phyloP scores from a whole-genome alignment of 2,888 invertebrate species.

The Zootermopsis nevadensis region DNA sequence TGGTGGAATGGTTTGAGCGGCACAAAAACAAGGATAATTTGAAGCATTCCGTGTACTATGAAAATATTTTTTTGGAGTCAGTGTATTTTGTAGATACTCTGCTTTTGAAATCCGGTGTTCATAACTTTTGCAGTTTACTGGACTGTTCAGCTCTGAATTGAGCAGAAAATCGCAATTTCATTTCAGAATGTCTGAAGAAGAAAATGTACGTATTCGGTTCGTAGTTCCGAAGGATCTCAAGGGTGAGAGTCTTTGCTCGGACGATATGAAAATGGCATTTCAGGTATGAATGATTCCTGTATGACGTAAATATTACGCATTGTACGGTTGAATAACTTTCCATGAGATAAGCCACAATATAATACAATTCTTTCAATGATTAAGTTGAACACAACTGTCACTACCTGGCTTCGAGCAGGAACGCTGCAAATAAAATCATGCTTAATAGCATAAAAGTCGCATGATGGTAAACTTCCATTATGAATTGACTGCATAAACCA shows the following conservation, averaged over 20 bases:
- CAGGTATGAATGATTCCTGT: conserved; percentile 62
- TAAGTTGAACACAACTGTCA: no score
- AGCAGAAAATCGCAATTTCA: neutral
- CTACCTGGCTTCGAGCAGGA: no score
- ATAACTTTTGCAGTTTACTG: neutral
- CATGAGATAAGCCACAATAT: no score
- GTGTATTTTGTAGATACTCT: neutral
- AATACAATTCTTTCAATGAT: no score
- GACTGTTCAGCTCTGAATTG: neutral
- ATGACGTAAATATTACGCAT: neutral
- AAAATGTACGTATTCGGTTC: conserved; percentile 48
- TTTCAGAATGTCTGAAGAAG: neutral
- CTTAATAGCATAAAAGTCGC: no score
- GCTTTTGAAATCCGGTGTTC: neutral
- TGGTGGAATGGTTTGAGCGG: neutral
- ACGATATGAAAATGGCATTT: conserved; percentile 72
- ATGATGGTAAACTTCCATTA: no score
- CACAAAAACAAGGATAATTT: neutral
- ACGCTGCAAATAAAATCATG: no score
- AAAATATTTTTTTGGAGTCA: neutral
- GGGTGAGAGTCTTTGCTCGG: conserved; percentile 68
- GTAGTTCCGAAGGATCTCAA: conserved; percentile 66
- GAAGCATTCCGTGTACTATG: neutral
- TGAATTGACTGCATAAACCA: no score
- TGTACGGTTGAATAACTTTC: neutral